A percentile compares a stretch with the other conserved stretches of the same genome.
phyloP scores from a whole-genome alignment of 2,113 vertebrate genomes.

The Theristicus caerulescens region DNA sequence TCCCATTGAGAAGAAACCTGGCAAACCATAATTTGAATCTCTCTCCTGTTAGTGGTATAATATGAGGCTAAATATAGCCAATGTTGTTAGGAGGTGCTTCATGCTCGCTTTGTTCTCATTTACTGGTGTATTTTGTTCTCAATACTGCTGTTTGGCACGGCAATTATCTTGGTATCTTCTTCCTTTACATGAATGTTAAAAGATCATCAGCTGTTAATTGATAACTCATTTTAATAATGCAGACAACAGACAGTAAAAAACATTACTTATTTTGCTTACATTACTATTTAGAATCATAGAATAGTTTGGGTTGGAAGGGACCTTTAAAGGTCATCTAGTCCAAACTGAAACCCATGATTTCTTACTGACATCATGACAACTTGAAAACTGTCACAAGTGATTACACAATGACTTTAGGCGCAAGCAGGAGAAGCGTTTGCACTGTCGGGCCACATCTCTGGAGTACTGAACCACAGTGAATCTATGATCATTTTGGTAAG shows the following conservation, averaged over 20 bases:
- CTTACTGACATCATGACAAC: neutral
- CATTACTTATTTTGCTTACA: neutral
- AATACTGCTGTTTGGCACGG: neutral
- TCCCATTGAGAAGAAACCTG: neutral
- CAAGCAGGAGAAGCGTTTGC: neutral
- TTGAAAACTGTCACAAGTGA: neutral
- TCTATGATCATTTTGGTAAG: neutral
- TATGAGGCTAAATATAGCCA: neutral
- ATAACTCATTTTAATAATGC: slow-evolving; percentile 59
- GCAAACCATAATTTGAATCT: neutral
- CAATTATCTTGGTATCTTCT: slow-evolving; percentile 59
- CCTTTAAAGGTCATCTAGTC: neutral
- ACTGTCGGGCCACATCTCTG: neutral
- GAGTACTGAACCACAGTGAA: neutral
- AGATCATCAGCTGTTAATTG: slow-evolving; percentile 64
- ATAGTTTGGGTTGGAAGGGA: neutral
- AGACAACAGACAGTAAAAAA: slow-evolving; percentile 1
- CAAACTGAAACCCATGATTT: neutral
- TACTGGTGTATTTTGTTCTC: neutral
- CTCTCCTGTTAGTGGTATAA: neutral
- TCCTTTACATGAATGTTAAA: slow-evolving; percentile 67
- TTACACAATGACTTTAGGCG: neutral
- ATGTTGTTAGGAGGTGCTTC: neutral
- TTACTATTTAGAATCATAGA: neutral
- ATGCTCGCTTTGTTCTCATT: neutral